A percentile compares a stretch with the other conserved stretches of the same genome.
Conservation (phyloP, 2,888 invertebrate genomes). For the Eupithecia vulgata region DNA sequence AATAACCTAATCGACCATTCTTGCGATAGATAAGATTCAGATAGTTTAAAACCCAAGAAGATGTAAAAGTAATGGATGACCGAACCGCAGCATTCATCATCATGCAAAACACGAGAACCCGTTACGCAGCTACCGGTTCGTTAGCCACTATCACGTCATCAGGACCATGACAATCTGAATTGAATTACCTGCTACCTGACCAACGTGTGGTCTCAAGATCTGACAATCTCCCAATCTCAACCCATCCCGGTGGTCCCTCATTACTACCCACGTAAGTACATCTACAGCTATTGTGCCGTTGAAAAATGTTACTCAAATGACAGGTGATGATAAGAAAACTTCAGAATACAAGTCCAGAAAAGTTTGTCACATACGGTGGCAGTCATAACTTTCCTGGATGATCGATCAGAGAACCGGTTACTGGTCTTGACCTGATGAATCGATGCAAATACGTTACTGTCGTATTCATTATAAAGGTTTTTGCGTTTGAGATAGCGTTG, state of each 20-base stretch:
- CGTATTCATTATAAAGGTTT: slow-evolving; percentile 56
- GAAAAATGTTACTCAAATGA: slow-evolving; percentile 78
- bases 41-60: slow-evolving; percentile 22
- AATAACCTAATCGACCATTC: slow-evolving; percentile 20
- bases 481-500: slow-evolving; percentile 46
- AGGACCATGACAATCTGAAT: slow-evolving; percentile 82
- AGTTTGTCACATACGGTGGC: slow-evolving; percentile 41
- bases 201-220: slow-evolving; percentile 80
- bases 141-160: slow-evolving; percentile 80
- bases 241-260: slow-evolving; percentile 78
- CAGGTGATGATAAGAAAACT: slow-evolving; percentile 77
- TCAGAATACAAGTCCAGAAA: slow-evolving; percentile 40
- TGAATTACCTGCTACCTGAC: slow-evolving; percentile 82
- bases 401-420: slow-evolving; percentile 70
- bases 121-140: slow-evolving; percentile 77
- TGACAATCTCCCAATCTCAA: slow-evolving; percentile 78
- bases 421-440: slow-evolving; percentile 56
- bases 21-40: slow-evolving; percentile 26
- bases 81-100: slow-evolving; percentile 55
- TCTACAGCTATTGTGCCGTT: slow-evolving; percentile 75
- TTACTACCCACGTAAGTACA: slow-evolving; percentile 71
- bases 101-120: slow-evolving; percentile 59
- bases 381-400: slow-evolving; percentile 57
- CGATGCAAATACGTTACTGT: slow-evolving; percentile 57
- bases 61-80: slow-evolving; percentile 48